Base-by-base conservation (phyloP, 2,888 invertebrate genomes). In the Melinaea marsaeus region DNA sequence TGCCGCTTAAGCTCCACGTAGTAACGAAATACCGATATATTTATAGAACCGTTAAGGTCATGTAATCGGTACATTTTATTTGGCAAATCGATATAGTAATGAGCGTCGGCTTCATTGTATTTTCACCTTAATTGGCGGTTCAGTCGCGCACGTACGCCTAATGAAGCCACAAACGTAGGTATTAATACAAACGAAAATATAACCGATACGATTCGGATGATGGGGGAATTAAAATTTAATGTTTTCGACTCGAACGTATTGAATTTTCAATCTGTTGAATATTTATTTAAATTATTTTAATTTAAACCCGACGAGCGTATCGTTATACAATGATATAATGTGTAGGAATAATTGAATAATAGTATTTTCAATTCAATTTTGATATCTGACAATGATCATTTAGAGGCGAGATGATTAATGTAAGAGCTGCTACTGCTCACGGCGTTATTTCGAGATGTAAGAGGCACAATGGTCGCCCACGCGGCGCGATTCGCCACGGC, bases 401-500 rank as follows among this genome's bases (percentile, higher is more conserved):
- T 76, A 75, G 78, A 80, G 70, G 74, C 71, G 73, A 70, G 69
- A 73, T 85, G 83, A 88, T 83, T 82, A 83, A 86, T 85, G 80
- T 78, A 75, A 78, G 74, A 73, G 74, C 74, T 72, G 84, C 83
- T 86, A 83, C 85, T 80, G 83, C 80, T 80, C 78, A 74, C 74
- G 75, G 75, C 69, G 80, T 84, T 78, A 87, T 85, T 80, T 84
- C 78, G 86, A 78, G 75, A 83, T 84, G 81, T 83, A 81, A 83
- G 83, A 72, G 79, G 63, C 74, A 88, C 85, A 88, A 88, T 85
- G 79, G 78, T 72, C 75, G 75, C 84, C 81, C 81, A 84, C 84
- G 84, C 86, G 78, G 77, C 67, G 76, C 76, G 76, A 80, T 79
- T 81, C 77, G 80, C 75, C 72, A 54, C 77, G 78, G 65, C 62